Evolutionary conservation across 2,797 vertebrate genomes (phyloP).

Genomic region (Halcyon smyrnensis): DNA sequence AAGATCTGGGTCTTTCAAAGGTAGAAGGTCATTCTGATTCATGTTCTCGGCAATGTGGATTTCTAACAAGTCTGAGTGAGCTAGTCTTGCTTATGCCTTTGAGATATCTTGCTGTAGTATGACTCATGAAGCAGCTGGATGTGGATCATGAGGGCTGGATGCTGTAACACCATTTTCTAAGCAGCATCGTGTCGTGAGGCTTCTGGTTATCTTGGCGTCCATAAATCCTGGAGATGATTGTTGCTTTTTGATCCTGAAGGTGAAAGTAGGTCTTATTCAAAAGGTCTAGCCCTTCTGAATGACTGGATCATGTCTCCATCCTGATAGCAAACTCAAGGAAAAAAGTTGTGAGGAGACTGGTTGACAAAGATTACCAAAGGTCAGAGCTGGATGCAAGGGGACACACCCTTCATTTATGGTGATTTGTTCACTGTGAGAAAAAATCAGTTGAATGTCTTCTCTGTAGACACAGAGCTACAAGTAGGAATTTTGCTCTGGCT

Average conservation of each 20-base stretch:
- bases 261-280: neutral
- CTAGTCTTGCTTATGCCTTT: neutral
- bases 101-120: neutral
- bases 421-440: neutral
- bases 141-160: neutral
- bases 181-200: neutral
- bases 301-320: neutral
- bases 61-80: neutral
- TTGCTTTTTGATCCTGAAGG: neutral
- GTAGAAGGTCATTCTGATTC: neutral
- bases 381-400: neutral
- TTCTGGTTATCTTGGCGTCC: neutral
- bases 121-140: neutral
- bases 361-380: neutral
- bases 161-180: neutral
- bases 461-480: neutral
- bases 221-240: rapidly evolving
- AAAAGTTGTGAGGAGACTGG: neutral
- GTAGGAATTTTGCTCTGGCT: neutral
- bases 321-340: neutral
- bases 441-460: neutral
- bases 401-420: neutral
- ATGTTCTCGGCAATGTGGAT: neutral
- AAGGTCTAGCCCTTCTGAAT: neutral
- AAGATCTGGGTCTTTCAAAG: neutral